Percentiles rank a stretch among this genome's conserved stretches.
These are phyloP conservation scores for Limanda limanda DNA, from an alignment of 2,113 vertebrate genomes.

Conservation along the genomic window DNA sequence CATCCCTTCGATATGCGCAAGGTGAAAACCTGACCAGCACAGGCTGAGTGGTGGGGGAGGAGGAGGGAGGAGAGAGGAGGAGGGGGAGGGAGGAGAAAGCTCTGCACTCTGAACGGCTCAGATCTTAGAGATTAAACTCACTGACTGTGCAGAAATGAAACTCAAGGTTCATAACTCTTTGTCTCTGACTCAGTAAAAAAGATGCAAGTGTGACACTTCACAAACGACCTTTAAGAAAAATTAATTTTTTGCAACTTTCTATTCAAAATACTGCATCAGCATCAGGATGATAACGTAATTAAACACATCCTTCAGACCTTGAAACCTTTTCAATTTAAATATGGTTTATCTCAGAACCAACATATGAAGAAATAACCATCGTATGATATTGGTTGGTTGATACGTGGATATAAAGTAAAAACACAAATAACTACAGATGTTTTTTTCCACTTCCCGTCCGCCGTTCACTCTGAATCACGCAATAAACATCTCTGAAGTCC, in stretches of 20 bases:
- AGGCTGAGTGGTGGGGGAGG: constrained; percentile 30
- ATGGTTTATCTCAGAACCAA: no score
- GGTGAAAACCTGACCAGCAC: constrained; percentile 48
- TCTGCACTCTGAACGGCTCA: constrained; percentile 14
- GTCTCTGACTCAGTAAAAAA: not conserved
- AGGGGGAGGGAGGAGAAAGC: not conserved
- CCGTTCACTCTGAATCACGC: not conserved
- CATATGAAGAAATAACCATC: no score
- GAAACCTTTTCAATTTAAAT: no score
- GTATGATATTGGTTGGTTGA: no score
- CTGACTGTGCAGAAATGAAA: constrained; percentile 5
- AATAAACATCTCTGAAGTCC: constrained; percentile 16
- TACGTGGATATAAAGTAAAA: no score
- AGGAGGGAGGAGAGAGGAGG: constrained; percentile 6
- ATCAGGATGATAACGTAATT: not conserved
- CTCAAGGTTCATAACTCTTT: not conserved
- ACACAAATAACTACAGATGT: no score
- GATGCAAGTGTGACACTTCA: no score
- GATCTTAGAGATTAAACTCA: constrained; percentile 15
- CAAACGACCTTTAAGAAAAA: no score
- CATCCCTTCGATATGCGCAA: constrained; percentile 53
- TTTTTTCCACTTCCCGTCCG: no score
- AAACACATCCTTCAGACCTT: not conserved
- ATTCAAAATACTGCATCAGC: not conserved
- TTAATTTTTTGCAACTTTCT: no score